Percentiles rank a stretch among this genome's conserved stretches.
These are phyloP conservation scores for Arion vulgaris DNA, from an alignment of 1,140 invertebrate genomes.

Conservation along the genomic window DNA sequence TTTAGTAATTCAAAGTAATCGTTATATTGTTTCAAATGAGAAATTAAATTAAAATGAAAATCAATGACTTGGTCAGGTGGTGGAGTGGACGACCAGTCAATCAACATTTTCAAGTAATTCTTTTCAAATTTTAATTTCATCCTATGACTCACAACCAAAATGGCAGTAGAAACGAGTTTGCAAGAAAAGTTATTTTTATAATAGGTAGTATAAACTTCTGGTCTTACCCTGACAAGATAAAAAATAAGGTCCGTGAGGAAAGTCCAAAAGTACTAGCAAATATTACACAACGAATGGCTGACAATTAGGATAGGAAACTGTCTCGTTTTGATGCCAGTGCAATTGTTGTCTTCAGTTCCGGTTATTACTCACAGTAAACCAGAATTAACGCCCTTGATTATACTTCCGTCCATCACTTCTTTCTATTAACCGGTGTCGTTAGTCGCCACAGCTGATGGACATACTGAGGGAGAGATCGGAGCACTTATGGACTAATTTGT, in stretches of 20 bases:
- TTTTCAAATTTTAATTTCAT: neutral
- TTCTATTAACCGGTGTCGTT: no score
- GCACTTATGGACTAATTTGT: no score
- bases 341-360: constrained; percentile 7
- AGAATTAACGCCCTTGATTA: neutral
- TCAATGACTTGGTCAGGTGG: no score
- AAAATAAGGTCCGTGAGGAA: neutral
- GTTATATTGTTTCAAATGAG: no score
- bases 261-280: neutral
- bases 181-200: neutral
- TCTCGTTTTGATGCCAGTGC: constrained; percentile 12
- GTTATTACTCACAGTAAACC: neutral
- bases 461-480: no score
- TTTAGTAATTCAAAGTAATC: no score
- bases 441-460: no score
- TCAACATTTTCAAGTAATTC: constrained; percentile 24
- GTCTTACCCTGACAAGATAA: constrained; percentile 7
- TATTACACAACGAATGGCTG: neutral
- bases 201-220: neutral
- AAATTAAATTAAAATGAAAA: no score
- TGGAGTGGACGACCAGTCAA: no score
- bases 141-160: constrained; percentile 21
- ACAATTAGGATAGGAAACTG: constrained; percentile 15
- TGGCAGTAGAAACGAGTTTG: constrained; percentile 5
- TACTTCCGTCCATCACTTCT: no score